Percentiles rank a stretch among this genome's conserved stretches.
These are phyloP conservation scores for Lerista edwardsae DNA, from an alignment of 2,797 vertebrate species.

Conservation along the genomic window DNA sequence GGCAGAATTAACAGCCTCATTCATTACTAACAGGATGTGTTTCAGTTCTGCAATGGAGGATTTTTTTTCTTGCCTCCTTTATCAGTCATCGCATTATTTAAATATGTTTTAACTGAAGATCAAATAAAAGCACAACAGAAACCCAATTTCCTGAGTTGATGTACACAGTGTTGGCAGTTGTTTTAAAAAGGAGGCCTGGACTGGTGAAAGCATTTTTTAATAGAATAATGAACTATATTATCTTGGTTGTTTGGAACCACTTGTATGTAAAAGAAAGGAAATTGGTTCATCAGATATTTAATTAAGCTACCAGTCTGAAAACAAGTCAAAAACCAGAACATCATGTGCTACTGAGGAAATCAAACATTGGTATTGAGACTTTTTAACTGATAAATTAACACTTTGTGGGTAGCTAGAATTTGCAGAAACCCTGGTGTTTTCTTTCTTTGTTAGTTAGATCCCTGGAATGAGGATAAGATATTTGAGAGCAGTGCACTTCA, in stretches of 20 bases:
- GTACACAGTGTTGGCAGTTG: not conserved
- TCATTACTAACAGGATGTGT: not conserved
- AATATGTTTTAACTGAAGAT: constrained; percentile 9
- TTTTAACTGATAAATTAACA: not conserved
- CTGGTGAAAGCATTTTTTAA: constrained; percentile 55
- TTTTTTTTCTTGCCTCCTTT: not conserved
- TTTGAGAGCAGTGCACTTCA: too few relatives aligned
- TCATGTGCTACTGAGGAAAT: constrained; percentile 22
- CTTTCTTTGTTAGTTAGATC: not conserved
- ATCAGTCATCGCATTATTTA: constrained; percentile 22
- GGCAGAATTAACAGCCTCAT: constrained; percentile 1
- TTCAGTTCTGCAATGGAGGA: not conserved
- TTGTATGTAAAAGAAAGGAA: constrained; percentile 6
- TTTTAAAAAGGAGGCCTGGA: constrained; percentile 11
- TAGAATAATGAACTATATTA: constrained; percentile 47
- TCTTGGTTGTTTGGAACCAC: constrained; percentile 32
- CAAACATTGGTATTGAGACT: not conserved
- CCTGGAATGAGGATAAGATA: not conserved
- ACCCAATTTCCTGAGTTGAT: not conserved
- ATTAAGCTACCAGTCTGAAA: constrained; percentile 53
- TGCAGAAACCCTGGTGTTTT: not conserved
- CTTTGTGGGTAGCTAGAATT: not conserved
- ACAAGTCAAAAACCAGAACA: constrained; percentile 10
- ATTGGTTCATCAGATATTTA: constrained; percentile 52
- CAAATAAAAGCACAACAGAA: not conserved